Percentiles rank a stretch among this genome's conserved stretches.
These are phyloP conservation scores for Busseola fusca DNA, from an alignment of 2,888 invertebrate genomes.

Conservation along the genomic window DNA sequence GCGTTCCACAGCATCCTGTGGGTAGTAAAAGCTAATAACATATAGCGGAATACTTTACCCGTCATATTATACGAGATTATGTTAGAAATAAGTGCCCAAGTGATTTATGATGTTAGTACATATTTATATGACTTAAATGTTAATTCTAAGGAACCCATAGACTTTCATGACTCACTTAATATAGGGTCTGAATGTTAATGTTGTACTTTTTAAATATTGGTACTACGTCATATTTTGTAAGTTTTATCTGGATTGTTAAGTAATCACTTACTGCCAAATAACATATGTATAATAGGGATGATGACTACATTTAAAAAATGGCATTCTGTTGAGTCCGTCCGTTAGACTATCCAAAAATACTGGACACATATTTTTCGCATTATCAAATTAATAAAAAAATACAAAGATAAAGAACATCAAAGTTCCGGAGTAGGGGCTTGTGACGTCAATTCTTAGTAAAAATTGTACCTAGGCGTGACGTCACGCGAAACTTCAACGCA, in stretches of 20 bases:
- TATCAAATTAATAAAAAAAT: no score
- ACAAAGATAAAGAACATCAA: no score
- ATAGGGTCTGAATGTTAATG: neutral
- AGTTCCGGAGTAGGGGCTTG: no score
- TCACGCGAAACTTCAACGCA: no score
- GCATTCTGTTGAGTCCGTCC: no score
- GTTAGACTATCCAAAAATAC: no score
- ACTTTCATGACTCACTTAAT: neutral
- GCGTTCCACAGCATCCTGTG: constrained; percentile 36
- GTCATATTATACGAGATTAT: constrained; percentile 33
- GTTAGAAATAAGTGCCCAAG: constrained; percentile 38
- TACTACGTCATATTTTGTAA: neutral
- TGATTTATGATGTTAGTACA: constrained; percentile 43
- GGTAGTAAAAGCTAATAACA: constrained; percentile 39
- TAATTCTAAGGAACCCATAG: neutral
- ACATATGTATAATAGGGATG: no score
- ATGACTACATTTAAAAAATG: no score
- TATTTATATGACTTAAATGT: constrained; percentile 29
- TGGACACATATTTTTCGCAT: no score
- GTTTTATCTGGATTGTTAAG: neutral
- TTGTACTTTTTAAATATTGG: constrained; percentile 7
- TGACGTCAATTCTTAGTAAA: no score
- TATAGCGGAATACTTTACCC: constrained; percentile 35
- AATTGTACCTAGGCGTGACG: no score
- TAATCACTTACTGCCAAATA: neutral